These are phyloP conservation scores for Pilophorus perplexus DNA, from an alignment of 2,888 invertebrate genomes.

Conservation along the genomic window DNA sequence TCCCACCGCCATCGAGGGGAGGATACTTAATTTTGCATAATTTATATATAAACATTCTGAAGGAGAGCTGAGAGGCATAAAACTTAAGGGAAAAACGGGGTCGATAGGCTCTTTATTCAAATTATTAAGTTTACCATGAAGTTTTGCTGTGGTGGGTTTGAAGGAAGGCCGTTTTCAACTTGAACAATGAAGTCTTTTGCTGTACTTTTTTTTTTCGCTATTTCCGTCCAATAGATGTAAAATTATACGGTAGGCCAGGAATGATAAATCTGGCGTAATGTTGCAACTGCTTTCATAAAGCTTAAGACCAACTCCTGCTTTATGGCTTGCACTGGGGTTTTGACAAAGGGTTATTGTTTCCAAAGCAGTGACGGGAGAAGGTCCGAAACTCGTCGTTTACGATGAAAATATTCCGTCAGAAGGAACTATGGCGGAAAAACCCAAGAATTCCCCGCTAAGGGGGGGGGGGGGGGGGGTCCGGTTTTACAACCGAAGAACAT, in stretches of 20 bases:
- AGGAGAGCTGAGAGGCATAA: neutral
- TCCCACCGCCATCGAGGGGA: neutral
- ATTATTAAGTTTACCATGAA: constrained; percentile 42
- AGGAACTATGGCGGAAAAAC: neutral
- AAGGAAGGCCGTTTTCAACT: constrained; percentile 21
- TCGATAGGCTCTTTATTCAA: constrained; percentile 41
- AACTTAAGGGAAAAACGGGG: constrained; percentile 5
- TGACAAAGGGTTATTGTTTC: constrained; percentile 43
- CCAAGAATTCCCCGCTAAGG: neutral
- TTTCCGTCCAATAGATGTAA: neutral
- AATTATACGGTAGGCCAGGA: neutral
- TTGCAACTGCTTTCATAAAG: constrained; percentile 41
- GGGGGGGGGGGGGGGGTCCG: neutral
- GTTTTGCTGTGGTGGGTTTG: neutral
- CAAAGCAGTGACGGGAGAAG: neutral
- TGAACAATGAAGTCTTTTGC: constrained; percentile 31
- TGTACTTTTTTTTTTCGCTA: neutral
- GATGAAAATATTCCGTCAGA: neutral
- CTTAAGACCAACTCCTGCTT: neutral
- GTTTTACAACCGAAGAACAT: neutral
- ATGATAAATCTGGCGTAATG: constrained; percentile 40
- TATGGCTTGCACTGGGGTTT: constrained; percentile 4
- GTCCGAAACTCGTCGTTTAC: neutral
- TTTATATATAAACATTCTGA: constrained; percentile 46
- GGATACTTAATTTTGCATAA: constrained; percentile 43